Evolutionary conservation across 2,888 invertebrate species (phyloP).

Genomic region (Phortica magna): DNA sequence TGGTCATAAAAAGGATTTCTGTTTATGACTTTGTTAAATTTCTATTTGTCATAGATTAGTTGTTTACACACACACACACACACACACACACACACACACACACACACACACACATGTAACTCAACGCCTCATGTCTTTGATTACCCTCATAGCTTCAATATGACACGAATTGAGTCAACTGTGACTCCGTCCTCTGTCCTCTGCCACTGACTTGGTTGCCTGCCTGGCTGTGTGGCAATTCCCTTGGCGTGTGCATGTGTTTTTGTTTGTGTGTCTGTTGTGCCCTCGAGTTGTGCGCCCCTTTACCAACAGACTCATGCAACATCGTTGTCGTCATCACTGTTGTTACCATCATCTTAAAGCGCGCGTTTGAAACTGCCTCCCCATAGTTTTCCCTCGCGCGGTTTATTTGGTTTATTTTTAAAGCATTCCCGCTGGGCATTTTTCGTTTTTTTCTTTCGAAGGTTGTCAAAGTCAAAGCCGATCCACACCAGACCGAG

Average conservation of each 20-base stretch:
- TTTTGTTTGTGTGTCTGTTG: conserved; percentile 41
- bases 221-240: conserved; percentile 43
- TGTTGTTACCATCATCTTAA: neutral
- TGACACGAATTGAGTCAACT: neutral
- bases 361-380: neutral
- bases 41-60: conserved; percentile 40
- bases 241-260: conserved; percentile 39
- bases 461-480: conserved; percentile 25
- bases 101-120: neutral
- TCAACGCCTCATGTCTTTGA: conserved; percentile 11
- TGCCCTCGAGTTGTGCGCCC: neutral
- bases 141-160: neutral
- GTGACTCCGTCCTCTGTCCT: neutral
- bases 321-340: neutral
- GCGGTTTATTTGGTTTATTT: conserved; percentile 53
- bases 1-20: conserved; percentile 39
- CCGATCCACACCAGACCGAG: neutral
- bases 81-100: neutral
- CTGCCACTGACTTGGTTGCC: conserved; percentile 60
- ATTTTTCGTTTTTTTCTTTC: conserved; percentile 40
- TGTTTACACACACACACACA: conserved; percentile 32
- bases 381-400: conserved; percentile 35
- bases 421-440: conserved; percentile 67
- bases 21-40: conserved; percentile 43
- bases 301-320: neutral